Evolutionary conservation across 2,113 vertebrate species (phyloP).

Genomic region (Prionailurus bengalensis): DNA sequence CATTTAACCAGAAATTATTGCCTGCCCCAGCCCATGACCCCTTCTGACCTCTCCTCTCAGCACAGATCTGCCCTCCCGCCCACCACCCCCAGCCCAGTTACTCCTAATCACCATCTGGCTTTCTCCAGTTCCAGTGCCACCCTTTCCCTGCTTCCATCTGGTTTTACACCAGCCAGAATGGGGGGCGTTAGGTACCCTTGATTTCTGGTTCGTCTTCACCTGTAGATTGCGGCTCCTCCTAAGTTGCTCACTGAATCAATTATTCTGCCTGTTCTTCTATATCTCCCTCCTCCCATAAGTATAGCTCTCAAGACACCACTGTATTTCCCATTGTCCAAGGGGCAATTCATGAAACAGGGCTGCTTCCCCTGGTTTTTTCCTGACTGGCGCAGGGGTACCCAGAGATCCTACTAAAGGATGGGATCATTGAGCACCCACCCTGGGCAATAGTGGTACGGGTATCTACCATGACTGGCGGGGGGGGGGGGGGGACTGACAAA

Average conservation of each 20-base stretch:
- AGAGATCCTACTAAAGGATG: neutral
- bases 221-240: neutral
- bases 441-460: neutral
- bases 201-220: neutral
- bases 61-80: neutral
- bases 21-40: neutral
- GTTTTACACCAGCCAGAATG: neutral
- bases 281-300: neutral
- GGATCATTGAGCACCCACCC: neutral
- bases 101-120: neutral
- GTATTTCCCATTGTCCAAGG: neutral
- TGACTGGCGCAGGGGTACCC: neutral
- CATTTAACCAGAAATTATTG: neutral
- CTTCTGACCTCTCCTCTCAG: neutral
- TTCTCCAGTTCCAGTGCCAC: too few relatives aligned
- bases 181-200: neutral
- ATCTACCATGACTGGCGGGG: too few relatives aligned
- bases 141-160: neutral
- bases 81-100: neutral
- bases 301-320: neutral
- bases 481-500: neutral
- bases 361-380: conserved; percentile 16
- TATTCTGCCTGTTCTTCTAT: neutral
- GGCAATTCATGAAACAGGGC: neutral
- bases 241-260: neutral